These are phyloP conservation scores for Camelus dromedarius DNA, from an alignment of 2,113 vertebrate genomes.

Conservation along the genomic window DNA sequence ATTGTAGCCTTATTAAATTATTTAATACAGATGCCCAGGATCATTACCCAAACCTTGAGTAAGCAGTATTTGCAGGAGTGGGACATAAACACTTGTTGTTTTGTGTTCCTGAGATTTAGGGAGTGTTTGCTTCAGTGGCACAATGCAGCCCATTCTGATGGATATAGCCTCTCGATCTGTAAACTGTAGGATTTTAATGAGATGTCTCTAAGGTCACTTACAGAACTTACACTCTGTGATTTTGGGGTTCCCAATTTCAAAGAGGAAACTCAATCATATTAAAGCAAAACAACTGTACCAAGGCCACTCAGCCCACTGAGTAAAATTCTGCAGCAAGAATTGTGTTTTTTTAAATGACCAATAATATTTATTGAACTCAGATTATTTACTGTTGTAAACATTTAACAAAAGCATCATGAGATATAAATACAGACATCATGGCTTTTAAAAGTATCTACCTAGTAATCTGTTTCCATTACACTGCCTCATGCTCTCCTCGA, in stretches of 20 bases:
- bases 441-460: not conserved
- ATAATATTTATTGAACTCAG: too few relatives aligned
- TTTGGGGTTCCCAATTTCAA: constrained; percentile 2
- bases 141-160: not conserved
- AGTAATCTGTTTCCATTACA: not conserved
- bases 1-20: not conserved
- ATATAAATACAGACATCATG: too few relatives aligned
- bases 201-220: not conserved
- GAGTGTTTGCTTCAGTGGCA: not conserved
- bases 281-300: not conserved
- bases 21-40: not conserved
- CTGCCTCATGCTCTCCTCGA: not conserved
- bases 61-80: not conserved
- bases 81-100: not conserved
- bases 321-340: not conserved
- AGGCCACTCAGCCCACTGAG: not conserved
- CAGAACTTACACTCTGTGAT: not conserved
- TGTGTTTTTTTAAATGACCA: not conserved
- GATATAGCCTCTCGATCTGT: not conserved
- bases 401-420: too few relatives aligned
- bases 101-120: not conserved
- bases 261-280: not conserved
- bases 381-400: too few relatives aligned
- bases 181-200: not conserved
- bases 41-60: not conserved